These are phyloP conservation scores for Morpho achilles DNA, from an alignment of 2,888 invertebrate species.

Conservation along the genomic window DNA sequence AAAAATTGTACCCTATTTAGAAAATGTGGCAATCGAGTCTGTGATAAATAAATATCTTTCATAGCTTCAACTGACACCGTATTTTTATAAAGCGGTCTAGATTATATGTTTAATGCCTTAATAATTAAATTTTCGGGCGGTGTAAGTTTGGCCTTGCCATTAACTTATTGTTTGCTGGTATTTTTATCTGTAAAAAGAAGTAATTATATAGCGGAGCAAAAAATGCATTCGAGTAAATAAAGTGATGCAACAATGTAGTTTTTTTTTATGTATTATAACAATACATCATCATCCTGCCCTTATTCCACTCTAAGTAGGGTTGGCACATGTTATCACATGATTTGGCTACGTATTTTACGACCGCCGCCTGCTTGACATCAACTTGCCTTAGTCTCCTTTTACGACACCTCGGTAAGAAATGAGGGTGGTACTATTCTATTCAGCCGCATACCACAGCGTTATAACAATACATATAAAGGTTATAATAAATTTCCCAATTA, in stretches of 20 bases:
- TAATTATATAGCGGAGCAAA: slow-evolving; percentile 58
- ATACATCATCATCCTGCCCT: not conserved
- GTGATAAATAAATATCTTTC: slow-evolving; percentile 5
- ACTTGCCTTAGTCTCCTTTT: too few relatives aligned
- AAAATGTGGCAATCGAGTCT: slow-evolving; percentile 11
- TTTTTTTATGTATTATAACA: slow-evolving; percentile 4
- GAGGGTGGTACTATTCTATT: too few relatives aligned
- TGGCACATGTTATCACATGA: too few relatives aligned
- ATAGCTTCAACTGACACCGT: not conserved
- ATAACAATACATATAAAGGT: too few relatives aligned
- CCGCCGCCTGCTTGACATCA: too few relatives aligned
- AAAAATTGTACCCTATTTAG: not conserved
- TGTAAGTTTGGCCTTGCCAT: slow-evolving; percentile 65
- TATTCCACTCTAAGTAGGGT: too few relatives aligned
- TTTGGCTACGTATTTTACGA: too few relatives aligned
- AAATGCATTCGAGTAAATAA: slow-evolving; percentile 71
- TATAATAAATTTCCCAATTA: too few relatives aligned
- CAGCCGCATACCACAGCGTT: too few relatives aligned
- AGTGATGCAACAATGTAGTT: slow-evolving; percentile 28
- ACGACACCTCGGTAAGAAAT: too few relatives aligned
- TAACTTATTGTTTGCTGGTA: slow-evolving; percentile 51
- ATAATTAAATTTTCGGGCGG: slow-evolving; percentile 28
- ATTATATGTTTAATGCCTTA: slow-evolving; percentile 3
- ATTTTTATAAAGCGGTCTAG: not conserved
- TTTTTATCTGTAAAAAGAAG: slow-evolving; percentile 47